Percentiles rank a stretch among this genome's conserved stretches.
Evolutionary conservation across 2,113 vertebrate genomes (phyloP).

Genomic region (Chascanopsetta lugubris): DNA sequence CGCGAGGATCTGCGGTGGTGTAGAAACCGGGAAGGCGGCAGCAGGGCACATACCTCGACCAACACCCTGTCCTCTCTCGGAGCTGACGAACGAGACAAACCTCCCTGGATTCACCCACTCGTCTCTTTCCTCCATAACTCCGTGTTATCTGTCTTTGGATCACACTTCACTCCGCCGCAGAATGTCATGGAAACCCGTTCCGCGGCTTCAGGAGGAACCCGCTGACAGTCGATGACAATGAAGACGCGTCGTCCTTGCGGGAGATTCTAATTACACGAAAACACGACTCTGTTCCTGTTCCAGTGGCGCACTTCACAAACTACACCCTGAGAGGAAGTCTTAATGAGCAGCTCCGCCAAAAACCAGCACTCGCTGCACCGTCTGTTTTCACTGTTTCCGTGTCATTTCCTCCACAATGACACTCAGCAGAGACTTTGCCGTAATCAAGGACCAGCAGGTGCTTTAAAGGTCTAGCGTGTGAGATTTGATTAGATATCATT

Average conservation of each 20-base stretch:
- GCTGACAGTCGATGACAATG: constrained; percentile 13
- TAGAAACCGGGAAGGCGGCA: no score
- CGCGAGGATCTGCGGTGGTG: no score
- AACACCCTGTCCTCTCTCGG: no score
- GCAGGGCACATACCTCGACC: not conserved
- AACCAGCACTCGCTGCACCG: not conserved
- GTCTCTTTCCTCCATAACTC: not conserved
- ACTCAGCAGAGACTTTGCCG: no score
- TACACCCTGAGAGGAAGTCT: constrained; percentile 4
- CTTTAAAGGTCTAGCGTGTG: no score
- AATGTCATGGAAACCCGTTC: not conserved
- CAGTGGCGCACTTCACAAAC: no score
- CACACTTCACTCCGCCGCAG: not conserved
- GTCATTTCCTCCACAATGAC: no score
- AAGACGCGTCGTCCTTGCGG: not conserved
- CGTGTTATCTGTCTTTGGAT: not conserved
- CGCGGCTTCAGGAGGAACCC: not conserved
- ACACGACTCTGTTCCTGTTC: constrained; percentile 6
- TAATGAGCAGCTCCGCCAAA: not conserved
- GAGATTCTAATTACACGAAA: not conserved
- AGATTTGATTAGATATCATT: no score
- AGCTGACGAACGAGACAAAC: not conserved
- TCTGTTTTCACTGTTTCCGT: not conserved
- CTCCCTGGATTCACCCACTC: not conserved
- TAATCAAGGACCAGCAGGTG: no score